Conservation (phyloP, 2,888 invertebrate genomes). For the Heliconius ethilla region DNA sequence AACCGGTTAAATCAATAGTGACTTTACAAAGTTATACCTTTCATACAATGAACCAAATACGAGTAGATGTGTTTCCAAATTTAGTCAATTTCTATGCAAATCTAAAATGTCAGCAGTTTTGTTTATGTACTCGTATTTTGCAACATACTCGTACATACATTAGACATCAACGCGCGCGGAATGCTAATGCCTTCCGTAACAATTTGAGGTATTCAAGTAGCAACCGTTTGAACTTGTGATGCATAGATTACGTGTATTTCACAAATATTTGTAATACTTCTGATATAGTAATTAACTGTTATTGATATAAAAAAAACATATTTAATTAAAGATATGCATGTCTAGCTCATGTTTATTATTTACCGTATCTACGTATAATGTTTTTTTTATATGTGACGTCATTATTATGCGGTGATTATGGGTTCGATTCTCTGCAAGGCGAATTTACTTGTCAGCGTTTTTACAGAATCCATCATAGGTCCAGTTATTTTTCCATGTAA, state of each 20-base stretch:
- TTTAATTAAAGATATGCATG: background rate
- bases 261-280: background rate
- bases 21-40: conserved; percentile 35
- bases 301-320: background rate
- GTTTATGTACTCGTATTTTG: conserved; percentile 16
- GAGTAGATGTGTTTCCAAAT: background rate
- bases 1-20: conserved; percentile 40
- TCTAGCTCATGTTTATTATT: background rate
- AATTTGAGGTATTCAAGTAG: conserved; percentile 15
- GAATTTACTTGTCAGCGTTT: too few relatives aligned
- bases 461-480: too few relatives aligned
- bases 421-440: background rate
- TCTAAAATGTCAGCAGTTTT: background rate
- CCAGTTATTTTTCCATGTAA: too few relatives aligned
- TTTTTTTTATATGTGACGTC: background rate
- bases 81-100: conserved; percentile 26
- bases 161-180: conserved; percentile 34
- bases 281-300: background rate
- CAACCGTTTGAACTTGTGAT: conserved; percentile 10
- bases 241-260: background rate
- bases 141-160: conserved; percentile 19
- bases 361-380: background rate
- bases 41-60: conserved; percentile 28
- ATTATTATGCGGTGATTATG: background rate
- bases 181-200: conserved; percentile 17